Conservation (phyloP, 2,888 invertebrate species). For the Chirona hameri region DNA sequence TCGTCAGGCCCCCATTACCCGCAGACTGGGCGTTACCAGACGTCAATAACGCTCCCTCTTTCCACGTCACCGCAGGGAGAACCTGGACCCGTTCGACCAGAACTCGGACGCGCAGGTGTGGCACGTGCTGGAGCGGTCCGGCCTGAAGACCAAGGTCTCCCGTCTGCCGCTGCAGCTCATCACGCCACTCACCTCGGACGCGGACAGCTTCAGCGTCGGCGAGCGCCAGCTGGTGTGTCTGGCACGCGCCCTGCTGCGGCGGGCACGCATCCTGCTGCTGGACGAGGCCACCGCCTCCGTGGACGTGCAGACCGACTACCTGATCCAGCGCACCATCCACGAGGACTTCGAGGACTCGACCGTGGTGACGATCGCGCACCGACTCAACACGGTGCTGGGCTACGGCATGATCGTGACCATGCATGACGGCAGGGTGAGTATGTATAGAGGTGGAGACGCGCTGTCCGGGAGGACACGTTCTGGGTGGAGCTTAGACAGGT, state of each 20-base stretch:
- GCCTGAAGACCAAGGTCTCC: conserved; percentile 46
- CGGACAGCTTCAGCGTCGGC: conserved; percentile 41
- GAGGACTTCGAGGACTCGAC: conserved; percentile 81
- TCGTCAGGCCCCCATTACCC: too few species aligned
- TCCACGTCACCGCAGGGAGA: conserved; percentile 46
- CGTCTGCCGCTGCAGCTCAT: conserved; percentile 34
- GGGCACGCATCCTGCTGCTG: conserved; percentile 49
- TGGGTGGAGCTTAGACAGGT: not conserved
- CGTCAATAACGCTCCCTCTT: too few species aligned
- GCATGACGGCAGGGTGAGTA: conserved; percentile 50
- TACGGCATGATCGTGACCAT: conserved; percentile 56
- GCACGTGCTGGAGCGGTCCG: conserved; percentile 51
- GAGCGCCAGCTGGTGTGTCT: conserved; percentile 44
- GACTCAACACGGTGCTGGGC: conserved; percentile 88
- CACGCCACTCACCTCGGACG: conserved; percentile 38
- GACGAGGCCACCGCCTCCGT: conserved; percentile 57
- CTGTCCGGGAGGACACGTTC: too few species aligned
- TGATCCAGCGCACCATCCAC: conserved; percentile 72
- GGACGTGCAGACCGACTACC: conserved; percentile 52
- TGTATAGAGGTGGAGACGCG: not conserved
- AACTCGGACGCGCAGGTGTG: conserved; percentile 49
- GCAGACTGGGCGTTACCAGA: too few species aligned
- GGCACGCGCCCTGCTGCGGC: conserved; percentile 43
- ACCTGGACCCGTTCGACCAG: conserved; percentile 50
- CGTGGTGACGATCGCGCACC: conserved; percentile 86